These are phyloP conservation scores for Oedothorax gibbosus DNA, from an alignment of 1,140 invertebrate genomes.

Conservation along the genomic window DNA sequence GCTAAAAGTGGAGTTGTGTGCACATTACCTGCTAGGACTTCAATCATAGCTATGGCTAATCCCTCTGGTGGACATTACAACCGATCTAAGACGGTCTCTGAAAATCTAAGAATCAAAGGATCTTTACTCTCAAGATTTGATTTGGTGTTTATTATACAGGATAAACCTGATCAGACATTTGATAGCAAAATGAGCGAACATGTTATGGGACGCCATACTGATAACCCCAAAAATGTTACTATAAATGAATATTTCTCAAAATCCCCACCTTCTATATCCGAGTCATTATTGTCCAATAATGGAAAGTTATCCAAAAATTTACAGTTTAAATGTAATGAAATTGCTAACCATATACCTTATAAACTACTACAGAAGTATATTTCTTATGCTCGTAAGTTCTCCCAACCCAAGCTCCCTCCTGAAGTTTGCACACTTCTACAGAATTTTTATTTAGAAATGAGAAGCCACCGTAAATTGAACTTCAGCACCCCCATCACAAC, in stretches of 20 bases:
- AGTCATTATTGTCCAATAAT: neutral
- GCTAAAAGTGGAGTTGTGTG: slow-evolving; percentile 88
- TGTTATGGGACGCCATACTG: slow-evolving; percentile 79
- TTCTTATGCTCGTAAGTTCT: slow-evolving; percentile 89
- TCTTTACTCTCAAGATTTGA: slow-evolving; percentile 93
- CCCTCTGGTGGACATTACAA: slow-evolving; percentile 90
- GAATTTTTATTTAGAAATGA: slow-evolving; percentile 85
- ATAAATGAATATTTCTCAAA: neutral
- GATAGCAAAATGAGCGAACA: slow-evolving; percentile 85
- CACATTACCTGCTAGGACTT: slow-evolving; percentile 82
- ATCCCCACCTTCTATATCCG: neutral
- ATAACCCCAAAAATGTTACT: slow-evolving; percentile 14
- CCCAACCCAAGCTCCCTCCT: slow-evolving; percentile 80
- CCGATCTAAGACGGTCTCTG: slow-evolving; percentile 84
- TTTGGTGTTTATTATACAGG: slow-evolving; percentile 90
- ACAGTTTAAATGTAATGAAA: slow-evolving; percentile 67
- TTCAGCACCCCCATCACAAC: slow-evolving; percentile 81
- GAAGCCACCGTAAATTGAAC: slow-evolving; percentile 75
- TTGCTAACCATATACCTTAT: slow-evolving; percentile 79
- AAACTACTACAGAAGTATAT: slow-evolving; percentile 88
- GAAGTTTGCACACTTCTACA: slow-evolving; percentile 79
- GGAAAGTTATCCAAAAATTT: slow-evolving; percentile 11
- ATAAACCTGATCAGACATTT: slow-evolving; percentile 82
- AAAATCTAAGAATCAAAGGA: slow-evolving; percentile 89
- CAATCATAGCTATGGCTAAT: slow-evolving; percentile 92